Evolutionary conservation across 1,140 invertebrate species (phyloP).

Genomic region (Cherax destructor): DNA sequence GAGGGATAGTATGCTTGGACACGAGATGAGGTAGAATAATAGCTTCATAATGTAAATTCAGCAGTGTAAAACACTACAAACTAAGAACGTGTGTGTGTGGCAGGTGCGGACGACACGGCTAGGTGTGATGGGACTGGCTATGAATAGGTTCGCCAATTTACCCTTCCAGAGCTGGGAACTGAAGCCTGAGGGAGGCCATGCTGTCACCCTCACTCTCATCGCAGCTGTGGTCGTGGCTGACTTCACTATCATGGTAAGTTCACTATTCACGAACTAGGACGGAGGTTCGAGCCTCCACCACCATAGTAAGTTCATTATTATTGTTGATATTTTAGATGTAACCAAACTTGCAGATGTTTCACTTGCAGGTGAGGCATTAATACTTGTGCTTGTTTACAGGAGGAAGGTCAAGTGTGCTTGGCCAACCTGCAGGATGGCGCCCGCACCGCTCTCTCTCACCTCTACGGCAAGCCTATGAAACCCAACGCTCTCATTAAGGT

Average conservation of each 20-base stretch:
- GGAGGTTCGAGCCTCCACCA: no score
- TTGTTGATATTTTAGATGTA: no score
- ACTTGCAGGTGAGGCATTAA: neutral
- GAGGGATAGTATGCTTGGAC: no score
- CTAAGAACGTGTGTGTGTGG: no score
- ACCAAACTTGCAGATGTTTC: neutral
- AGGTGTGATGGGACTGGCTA: constrained; percentile 85
- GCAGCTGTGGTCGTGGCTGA: constrained; percentile 83
- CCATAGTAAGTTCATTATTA: no score
- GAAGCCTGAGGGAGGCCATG: constrained; percentile 81
- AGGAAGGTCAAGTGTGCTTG: constrained; percentile 79
- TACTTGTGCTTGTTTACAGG: neutral
- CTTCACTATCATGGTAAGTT: constrained; percentile 79
- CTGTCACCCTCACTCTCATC: constrained; percentile 79
- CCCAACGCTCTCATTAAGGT: constrained; percentile 78
- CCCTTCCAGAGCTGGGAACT: constrained; percentile 91
- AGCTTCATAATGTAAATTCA: no score
- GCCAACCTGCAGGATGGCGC: constrained; percentile 79
- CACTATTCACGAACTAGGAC: neutral
- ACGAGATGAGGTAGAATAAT: no score
- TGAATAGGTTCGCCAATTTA: constrained; percentile 85
- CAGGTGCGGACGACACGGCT: constrained; percentile 82
- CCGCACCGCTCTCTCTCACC: constrained; percentile 77
- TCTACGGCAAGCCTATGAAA: constrained; percentile 79
- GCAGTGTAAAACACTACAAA: no score